phyloP scores from a whole-genome alignment of 2,797 vertebrate species.

The Orestias chungarensis region DNA sequence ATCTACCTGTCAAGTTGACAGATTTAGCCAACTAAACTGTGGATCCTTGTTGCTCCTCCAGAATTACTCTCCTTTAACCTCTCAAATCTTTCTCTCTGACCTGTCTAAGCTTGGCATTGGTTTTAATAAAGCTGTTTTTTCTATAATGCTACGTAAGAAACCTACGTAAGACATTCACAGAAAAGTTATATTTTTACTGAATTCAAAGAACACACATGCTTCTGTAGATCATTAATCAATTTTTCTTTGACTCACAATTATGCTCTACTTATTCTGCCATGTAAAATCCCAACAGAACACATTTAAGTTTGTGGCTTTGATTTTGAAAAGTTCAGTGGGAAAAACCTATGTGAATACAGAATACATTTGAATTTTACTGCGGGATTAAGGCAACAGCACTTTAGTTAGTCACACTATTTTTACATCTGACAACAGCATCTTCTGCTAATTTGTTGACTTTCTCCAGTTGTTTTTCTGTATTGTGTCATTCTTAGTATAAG shows the following conservation, averaged over 20 bases:
- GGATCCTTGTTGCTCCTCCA: background rate
- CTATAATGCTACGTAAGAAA: background rate
- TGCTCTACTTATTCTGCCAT: background rate
- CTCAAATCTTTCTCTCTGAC: background rate
- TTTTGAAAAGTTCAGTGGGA: background rate
- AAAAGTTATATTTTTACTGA: background rate
- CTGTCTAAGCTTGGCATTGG: background rate
- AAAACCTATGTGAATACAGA: background rate
- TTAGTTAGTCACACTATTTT: slow-evolving; percentile 4
- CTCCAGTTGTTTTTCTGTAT: background rate
- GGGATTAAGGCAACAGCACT: background rate
- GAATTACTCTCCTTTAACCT: background rate
- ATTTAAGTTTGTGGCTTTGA: background rate
- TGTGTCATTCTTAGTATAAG: background rate
- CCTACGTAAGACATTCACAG: background rate
- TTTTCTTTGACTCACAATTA: background rate
- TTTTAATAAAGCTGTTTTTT: background rate
- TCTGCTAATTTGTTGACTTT: slow-evolving; percentile 6
- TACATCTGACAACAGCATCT: too few relatives aligned
- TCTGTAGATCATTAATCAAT: background rate
- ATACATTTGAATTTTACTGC: background rate
- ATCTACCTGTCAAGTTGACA: background rate
- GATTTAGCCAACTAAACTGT: background rate
- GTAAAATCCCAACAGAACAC: background rate
- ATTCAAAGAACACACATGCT: background rate